A percentile compares a stretch with the other conserved stretches of the same genome.
These are phyloP conservation scores for Patagioenas fasciata DNA, from an alignment of 2,113 vertebrate species.

Conservation along the genomic window DNA sequence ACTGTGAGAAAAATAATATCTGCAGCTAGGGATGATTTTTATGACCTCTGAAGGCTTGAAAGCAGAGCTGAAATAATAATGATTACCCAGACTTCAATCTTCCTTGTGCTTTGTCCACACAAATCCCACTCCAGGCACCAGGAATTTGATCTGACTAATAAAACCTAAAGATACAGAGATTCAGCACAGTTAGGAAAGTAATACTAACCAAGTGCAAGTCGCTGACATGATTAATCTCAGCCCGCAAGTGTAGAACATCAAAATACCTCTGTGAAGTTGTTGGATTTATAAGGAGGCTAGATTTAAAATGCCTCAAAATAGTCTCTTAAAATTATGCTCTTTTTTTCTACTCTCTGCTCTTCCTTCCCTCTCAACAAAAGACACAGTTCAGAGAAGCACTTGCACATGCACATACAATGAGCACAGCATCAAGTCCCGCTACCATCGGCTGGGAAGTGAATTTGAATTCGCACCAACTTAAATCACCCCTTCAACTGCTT, in stretches of 20 bases:
- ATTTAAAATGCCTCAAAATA: neutral
- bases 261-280: neutral
- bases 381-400: neutral
- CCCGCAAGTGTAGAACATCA: neutral
- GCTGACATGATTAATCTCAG: neutral
- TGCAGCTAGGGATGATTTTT: slow-evolving; percentile 8
- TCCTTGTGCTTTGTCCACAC: neutral
- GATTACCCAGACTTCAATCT: slow-evolving; percentile 1
- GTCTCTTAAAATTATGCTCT: neutral
- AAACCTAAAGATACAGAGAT: neutral
- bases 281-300: neutral
- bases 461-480: neutral
- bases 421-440: neutral
- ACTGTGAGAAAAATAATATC: slow-evolving; percentile 42
- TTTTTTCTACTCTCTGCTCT: neutral
- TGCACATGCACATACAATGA: accelerated
- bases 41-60: slow-evolving; percentile 26
- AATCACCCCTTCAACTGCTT: accelerated
- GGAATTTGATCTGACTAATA: slow-evolving; percentile 2
- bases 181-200: neutral
- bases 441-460: neutral
- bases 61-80: slow-evolving; percentile 44
- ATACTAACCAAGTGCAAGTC: neutral
- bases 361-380: neutral
- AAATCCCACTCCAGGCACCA: neutral